A percentile compares a stretch with the other conserved stretches of the same genome.
Conservation (phyloP, 1,140 invertebrate species). For the Polypedilum vanderplanki region DNA sequence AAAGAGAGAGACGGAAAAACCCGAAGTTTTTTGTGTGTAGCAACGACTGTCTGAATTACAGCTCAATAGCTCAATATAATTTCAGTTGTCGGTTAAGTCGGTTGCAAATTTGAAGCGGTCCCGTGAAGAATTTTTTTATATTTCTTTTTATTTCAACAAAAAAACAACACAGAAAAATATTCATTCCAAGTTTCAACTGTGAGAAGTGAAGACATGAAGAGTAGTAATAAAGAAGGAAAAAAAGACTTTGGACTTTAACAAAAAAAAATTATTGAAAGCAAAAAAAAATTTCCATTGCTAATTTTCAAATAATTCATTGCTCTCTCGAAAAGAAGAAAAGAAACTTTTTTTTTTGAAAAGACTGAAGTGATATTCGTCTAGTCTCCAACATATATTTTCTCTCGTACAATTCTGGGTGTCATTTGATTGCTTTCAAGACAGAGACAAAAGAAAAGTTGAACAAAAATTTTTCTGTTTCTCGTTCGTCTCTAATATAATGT, state of each 20-base stretch:
- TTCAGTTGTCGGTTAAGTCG: conserved; percentile 25
- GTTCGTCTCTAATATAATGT: background rate
- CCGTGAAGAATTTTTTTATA: conserved; percentile 12
- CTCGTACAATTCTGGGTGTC: too few species aligned
- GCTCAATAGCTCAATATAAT: conserved; percentile 25
- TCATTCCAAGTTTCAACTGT: conserved; percentile 24
- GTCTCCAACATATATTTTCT: too few species aligned
- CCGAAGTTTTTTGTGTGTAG: background rate
- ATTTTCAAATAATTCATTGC: conserved; percentile 3
- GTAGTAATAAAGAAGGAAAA: conserved; percentile 2
- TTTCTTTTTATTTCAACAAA: conserved; percentile 22
- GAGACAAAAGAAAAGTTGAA: too few species aligned
- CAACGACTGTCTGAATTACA: background rate
- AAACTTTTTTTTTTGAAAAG: background rate
- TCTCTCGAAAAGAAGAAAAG: background rate
- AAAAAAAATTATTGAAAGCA: background rate
- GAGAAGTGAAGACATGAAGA: conserved; percentile 28
- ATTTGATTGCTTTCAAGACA: too few species aligned
- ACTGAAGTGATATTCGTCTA: too few species aligned
- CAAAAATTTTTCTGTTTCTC: background rate
- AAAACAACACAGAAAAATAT: conserved; percentile 20
- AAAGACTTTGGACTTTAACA: conserved; percentile 26
- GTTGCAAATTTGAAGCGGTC: conserved; percentile 9
- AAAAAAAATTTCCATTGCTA: conserved; percentile 9
- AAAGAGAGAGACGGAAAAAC: conserved; percentile 8